phyloP scores from a whole-genome alignment of 2,888 invertebrate genomes.

The Eupithecia inturbata region DNA sequence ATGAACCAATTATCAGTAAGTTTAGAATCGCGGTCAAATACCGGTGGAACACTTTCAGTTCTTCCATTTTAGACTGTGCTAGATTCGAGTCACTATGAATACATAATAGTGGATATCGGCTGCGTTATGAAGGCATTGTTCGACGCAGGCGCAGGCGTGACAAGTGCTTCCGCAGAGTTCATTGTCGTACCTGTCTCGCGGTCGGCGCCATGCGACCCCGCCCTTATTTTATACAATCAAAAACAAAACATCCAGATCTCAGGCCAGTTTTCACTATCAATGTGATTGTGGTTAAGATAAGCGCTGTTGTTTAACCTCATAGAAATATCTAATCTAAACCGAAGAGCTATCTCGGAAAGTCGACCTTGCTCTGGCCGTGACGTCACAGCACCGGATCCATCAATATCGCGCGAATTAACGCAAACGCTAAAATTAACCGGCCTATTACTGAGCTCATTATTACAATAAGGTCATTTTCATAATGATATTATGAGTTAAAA shows the following conservation, averaged over 20 bases:
- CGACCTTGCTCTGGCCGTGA: conserved; percentile 31
- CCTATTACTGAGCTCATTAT: conserved; percentile 38
- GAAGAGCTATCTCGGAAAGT: conserved; percentile 27
- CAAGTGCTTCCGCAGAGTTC: conserved; percentile 81
- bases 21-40: conserved; percentile 20
- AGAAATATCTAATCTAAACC: conserved; percentile 24
- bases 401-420: conserved; percentile 37
- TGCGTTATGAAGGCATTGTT: conserved; percentile 68
- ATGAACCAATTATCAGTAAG: neutral
- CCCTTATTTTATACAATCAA: conserved; percentile 48
- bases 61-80: conserved; percentile 34
- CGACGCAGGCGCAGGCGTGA: conserved; percentile 79
- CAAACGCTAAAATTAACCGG: conserved; percentile 47
- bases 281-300: conserved; percentile 10
- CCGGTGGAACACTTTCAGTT: conserved; percentile 12
- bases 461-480: conserved; percentile 50
- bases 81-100: conserved; percentile 46
- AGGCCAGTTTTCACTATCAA: conserved; percentile 1
- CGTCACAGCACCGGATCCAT: conserved; percentile 38
- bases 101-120: conserved; percentile 65
- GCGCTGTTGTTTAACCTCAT: conserved; percentile 26
- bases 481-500: conserved; percentile 49
- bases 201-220: conserved; percentile 52
- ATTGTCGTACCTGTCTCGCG: conserved; percentile 66
- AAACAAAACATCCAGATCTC: conserved; percentile 4